phyloP scores from a whole-genome alignment of 2,113 vertebrate genomes.

The Percina caprodes region DNA sequence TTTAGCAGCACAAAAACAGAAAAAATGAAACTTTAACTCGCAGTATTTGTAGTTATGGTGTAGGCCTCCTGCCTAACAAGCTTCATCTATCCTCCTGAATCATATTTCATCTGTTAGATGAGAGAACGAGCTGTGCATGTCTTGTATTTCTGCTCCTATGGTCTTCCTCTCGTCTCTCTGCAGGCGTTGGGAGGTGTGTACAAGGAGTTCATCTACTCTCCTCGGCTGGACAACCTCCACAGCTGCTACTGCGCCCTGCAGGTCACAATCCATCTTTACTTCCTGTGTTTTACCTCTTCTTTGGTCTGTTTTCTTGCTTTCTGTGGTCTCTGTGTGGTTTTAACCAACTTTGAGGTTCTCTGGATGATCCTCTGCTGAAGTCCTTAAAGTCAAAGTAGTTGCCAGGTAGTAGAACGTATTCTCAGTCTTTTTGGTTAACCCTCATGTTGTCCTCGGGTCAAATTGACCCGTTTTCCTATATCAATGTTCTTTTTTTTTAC shows the following conservation, averaged over 20 bases:
- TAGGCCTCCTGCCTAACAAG: too few relatives aligned
- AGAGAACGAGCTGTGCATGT: background rate
- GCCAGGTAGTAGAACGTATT: too few relatives aligned
- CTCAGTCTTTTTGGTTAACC: too few relatives aligned
- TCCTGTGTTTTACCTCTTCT: background rate
- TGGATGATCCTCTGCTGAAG: background rate
- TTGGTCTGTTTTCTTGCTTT: background rate
- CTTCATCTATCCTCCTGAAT: background rate
- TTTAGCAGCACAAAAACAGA: background rate
- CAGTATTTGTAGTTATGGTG: background rate
- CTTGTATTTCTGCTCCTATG: background rate
- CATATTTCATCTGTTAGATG: background rate
- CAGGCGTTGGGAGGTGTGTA: slow-evolving; percentile 93
- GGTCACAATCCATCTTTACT: slow-evolving; percentile 76
- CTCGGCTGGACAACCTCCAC: slow-evolving; percentile 97
- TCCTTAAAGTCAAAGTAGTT: too few relatives aligned
- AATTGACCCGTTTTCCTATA: too few relatives aligned
- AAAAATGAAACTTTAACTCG: background rate
- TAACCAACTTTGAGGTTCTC: background rate
- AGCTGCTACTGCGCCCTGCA: slow-evolving; percentile 98
- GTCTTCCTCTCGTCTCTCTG: background rate
- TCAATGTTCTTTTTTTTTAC: too few relatives aligned
- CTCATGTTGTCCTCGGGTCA: too few relatives aligned
- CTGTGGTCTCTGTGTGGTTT: background rate
- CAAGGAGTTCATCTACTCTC: slow-evolving; percentile 95